These are phyloP conservation scores for Bradypodion ventrale DNA, from an alignment of 2,797 vertebrate species.

Conservation along the genomic window DNA sequence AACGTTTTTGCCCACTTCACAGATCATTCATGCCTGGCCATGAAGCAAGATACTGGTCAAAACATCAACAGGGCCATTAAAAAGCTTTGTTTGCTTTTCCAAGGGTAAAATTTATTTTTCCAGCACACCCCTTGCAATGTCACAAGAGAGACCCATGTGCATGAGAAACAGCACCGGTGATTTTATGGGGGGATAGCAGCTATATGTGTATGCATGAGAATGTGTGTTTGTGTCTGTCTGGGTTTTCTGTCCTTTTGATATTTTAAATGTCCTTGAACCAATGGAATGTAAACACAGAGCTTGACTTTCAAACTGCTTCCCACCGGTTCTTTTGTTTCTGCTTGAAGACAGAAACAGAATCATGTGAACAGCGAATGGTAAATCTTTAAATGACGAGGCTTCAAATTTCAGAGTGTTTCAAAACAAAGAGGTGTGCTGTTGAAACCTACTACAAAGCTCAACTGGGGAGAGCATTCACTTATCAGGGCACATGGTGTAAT, in stretches of 20 bases:
- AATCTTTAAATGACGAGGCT: neutral
- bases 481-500: neutral
- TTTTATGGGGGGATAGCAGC: neutral
- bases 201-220: neutral
- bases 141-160: neutral
- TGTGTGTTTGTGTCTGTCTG: neutral
- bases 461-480: neutral
- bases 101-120: slow-evolving; percentile 38
- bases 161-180: neutral
- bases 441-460: neutral
- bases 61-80: neutral
- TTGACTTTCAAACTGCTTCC: slow-evolving; percentile 32
- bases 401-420: neutral
- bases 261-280: slow-evolving; percentile 31
- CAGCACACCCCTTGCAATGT: neutral
- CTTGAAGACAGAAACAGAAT: neutral
- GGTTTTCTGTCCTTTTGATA: neutral
- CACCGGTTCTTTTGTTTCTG: slow-evolving; percentile 20
- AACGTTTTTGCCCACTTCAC: fast-evolving
- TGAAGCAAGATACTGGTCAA: slow-evolving; percentile 44
- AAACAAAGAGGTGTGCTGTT: neutral
- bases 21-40: neutral
- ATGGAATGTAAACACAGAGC: slow-evolving; percentile 14
- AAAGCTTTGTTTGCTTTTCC: neutral
- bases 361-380: neutral